phyloP scores from a whole-genome alignment of 2,888 invertebrate genomes.

The Gortyna flavago region DNA sequence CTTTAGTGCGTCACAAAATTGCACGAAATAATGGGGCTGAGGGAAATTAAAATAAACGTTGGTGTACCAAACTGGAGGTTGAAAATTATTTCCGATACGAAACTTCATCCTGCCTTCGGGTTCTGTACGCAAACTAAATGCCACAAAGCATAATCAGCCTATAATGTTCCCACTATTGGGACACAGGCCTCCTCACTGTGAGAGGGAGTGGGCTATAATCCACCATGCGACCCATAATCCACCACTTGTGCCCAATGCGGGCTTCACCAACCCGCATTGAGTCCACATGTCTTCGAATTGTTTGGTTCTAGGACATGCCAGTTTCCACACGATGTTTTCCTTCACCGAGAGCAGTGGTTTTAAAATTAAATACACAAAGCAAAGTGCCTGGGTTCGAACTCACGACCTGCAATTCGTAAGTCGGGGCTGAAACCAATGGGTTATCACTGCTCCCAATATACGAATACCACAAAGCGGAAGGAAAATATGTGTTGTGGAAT shows the following conservation, averaged over 20 bases:
- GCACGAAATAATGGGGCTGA: constrained; percentile 44
- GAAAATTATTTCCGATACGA: constrained; percentile 35
- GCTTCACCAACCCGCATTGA: neutral
- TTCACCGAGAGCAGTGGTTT: neutral
- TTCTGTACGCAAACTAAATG: neutral
- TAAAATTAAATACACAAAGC: neutral
- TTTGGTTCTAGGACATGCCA: neutral
- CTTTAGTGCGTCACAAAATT: constrained; percentile 60
- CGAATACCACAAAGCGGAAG: constrained; percentile 24
- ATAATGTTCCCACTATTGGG: neutral
- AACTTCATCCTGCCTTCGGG: neutral
- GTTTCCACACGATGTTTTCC: neutral
- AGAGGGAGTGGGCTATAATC: neutral
- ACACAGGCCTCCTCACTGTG: neutral
- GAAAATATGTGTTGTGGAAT: constrained; percentile 27
- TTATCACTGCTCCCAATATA: neutral
- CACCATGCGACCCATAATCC: neutral
- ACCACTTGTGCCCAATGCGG: neutral
- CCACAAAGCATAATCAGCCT: neutral
- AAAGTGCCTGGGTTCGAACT: neutral
- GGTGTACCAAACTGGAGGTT: constrained; percentile 6
- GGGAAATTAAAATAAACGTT: constrained; percentile 30
- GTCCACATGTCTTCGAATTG: no score
- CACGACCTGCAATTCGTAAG: neutral
- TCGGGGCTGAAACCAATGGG: neutral